Evolutionary conservation across 2,888 invertebrate species (phyloP).

Genomic region (Ctenicera cuprea): DNA sequence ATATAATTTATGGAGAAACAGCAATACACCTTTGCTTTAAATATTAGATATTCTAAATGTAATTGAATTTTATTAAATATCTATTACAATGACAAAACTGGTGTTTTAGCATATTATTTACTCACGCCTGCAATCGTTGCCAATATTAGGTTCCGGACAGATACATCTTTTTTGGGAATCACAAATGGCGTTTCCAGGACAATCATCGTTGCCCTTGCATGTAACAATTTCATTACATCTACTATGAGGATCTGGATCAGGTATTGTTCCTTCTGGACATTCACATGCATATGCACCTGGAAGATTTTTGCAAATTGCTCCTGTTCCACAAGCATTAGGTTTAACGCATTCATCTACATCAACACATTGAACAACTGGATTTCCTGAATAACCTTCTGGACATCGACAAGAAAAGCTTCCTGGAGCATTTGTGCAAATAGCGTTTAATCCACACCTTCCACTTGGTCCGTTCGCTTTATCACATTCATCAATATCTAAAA

Average conservation of each 20-base stretch:
- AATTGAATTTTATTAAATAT: no score
- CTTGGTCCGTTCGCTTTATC: constrained; percentile 84
- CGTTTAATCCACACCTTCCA: constrained; percentile 89
- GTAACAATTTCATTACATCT: constrained; percentile 89
- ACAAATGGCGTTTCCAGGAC: constrained; percentile 93
- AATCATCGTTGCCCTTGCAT: constrained; percentile 84
- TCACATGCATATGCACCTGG: constrained; percentile 86
- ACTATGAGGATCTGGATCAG: constrained; percentile 89
- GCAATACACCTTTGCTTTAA: no score
- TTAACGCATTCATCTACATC: constrained; percentile 90
- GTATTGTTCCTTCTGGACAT: constrained; percentile 87
- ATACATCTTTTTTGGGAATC: constrained; percentile 85
- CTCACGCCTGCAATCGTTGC: constrained; percentile 94
- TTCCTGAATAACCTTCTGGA: constrained; percentile 89
- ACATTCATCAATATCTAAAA: constrained; percentile 91
- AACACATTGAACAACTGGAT: constrained; percentile 86
- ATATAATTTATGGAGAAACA: no score
- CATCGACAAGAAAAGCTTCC: constrained; percentile 90
- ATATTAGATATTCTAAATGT: no score
- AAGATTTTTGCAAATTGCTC: constrained; percentile 86
- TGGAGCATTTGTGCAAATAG: constrained; percentile 86
- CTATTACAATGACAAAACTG: no score
- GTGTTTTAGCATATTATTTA: no score
- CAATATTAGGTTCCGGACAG: constrained; percentile 93
- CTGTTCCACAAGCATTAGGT: constrained; percentile 84